Percentiles rank a stretch among this genome's conserved stretches.
These are phyloP conservation scores for Lindbergichthys nudifrons DNA, from an alignment of 2,797 vertebrate species.

Conservation along the genomic window DNA sequence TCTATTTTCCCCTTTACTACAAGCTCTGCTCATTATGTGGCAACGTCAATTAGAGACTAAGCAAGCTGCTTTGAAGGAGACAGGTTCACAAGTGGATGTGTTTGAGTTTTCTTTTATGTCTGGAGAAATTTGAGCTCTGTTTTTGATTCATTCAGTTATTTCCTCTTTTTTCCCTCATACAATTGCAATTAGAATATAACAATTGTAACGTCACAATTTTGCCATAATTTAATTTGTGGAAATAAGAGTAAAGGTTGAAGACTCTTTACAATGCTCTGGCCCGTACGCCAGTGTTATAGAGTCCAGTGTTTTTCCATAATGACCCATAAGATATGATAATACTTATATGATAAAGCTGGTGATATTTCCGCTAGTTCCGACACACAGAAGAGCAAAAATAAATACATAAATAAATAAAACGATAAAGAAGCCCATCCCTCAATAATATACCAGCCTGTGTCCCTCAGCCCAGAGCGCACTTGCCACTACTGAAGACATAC, in stretches of 20 bases:
- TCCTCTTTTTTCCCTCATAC: too few species aligned
- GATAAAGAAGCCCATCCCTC: not conserved
- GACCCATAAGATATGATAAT: not conserved
- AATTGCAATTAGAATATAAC: not conserved
- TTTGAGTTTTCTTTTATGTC: not conserved
- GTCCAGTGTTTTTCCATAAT: not conserved
- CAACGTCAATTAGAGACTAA: not conserved
- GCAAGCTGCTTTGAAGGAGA: not conserved
- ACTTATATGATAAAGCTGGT: not conserved
- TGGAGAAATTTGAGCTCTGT: too few species aligned
- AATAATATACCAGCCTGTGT: not conserved
- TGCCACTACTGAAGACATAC: not conserved
- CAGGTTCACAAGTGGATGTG: not conserved
- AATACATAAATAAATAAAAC: not conserved
- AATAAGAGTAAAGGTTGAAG: not conserved
- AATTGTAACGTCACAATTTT: not conserved
- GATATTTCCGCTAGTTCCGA: too few species aligned
- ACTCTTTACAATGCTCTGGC: not conserved
- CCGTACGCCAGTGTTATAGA: not conserved
- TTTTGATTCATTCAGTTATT: not conserved
- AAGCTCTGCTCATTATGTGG: conserved; percentile 6
- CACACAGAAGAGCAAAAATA: too few species aligned
- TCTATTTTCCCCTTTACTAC: not conserved
- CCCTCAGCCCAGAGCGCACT: not conserved
- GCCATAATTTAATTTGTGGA: not conserved